Evolutionary conservation across 2,113 vertebrate species (phyloP).

Genomic region (Fulica atra): DNA sequence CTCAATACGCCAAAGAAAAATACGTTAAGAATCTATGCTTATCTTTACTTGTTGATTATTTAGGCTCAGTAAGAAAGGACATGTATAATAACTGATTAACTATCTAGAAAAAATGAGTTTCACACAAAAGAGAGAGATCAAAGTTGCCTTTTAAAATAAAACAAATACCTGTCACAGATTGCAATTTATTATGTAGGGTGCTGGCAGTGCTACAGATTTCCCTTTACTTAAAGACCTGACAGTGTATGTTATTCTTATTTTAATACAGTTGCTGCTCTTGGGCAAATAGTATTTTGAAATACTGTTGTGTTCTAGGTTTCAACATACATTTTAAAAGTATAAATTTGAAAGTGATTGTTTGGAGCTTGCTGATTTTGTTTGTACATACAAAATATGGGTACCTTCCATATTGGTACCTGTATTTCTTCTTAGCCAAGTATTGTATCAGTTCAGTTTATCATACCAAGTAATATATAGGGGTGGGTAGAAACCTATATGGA

Average conservation of each 20-base stretch:
- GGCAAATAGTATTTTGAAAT: background rate
- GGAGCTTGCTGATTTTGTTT: background rate
- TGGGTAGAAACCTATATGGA: background rate
- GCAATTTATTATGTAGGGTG: background rate
- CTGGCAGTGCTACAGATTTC: background rate
- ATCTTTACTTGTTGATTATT: background rate
- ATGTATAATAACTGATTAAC: background rate
- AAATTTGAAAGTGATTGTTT: background rate
- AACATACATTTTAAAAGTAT: background rate
- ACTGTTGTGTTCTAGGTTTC: background rate
- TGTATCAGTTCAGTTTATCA: background rate
- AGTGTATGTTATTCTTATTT: background rate
- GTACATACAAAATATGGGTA: background rate
- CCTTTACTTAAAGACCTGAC: background rate
- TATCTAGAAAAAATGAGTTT: background rate
- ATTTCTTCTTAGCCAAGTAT: background rate
- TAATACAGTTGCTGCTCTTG: background rate
- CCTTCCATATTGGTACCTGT: background rate
- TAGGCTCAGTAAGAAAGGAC: background rate
- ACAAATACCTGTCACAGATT: background rate
- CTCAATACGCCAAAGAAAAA: constrained; percentile 5
- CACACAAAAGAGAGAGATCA: background rate
- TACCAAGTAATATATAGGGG: background rate
- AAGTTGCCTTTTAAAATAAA: background rate
- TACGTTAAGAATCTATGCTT: background rate